Base-by-base conservation (phyloP, 2,113 vertebrate genomes). In the Myanophis thanlyinensis region DNA sequence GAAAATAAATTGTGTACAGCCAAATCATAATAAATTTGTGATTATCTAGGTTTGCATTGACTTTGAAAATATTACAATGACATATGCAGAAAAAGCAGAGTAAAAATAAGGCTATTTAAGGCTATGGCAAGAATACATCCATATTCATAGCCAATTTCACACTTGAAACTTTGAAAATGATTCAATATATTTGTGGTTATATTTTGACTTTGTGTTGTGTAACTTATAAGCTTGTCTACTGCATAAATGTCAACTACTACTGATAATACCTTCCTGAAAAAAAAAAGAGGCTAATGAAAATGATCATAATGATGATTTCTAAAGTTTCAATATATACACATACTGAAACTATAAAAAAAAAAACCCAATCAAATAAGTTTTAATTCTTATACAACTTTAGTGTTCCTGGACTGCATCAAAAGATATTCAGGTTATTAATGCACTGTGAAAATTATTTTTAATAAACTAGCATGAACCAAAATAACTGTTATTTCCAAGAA, bases 341-440 rank as follows among this genome's bases (percentile, higher is more conserved):
- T 85, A 18, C 4, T 30, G 91, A 90, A 89, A 96, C 92, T 92
- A 87, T 85, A 59, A 22, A 56, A 30, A 49, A 52, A 89, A 59
- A 3, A n/a, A n/a, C n/a, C n/a, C 2, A 49, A 62, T 62, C 2
- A 86, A 25, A 89, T 51, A 47, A 56, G 27, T 11, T 87, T 88
- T 88, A 91, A 52, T 93, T 94, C 93, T 92, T 93, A 85, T 88
- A 87, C n/a, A 95, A 92, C 85, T 90, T 91, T 96, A 96, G 96
- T 96, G 95, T 96, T 96, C 88, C 23, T 95, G 90, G 95, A 92
- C 87, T 89, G 48, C 52, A 59, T 84, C 51, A 85, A 47, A 89
- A 85, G 47, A 84, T 47, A 4, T 25, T 84, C 56, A 52, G 54
- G 62, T 89, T 90, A 88, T 25, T 87, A 96, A 93, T 95, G 93